phyloP scores from a whole-genome alignment of 2,888 invertebrate species.

The Drosophila pseudotalamancana region DNA sequence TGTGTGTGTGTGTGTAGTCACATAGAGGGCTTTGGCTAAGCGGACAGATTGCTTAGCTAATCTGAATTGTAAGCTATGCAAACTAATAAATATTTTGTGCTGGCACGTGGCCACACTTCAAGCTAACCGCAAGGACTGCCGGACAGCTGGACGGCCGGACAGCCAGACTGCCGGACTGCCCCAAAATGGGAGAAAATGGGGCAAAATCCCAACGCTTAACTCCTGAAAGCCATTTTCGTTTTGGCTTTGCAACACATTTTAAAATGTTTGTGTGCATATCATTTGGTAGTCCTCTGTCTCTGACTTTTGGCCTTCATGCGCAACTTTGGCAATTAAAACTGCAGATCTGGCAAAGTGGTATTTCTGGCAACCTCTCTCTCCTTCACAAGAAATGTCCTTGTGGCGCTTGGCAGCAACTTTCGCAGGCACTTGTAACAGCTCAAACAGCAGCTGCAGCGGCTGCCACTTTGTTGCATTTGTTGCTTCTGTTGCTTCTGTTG shows the following conservation, averaged over 20 bases:
- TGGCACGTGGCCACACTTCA: conserved; percentile 40
- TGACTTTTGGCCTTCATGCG: conserved; percentile 28
- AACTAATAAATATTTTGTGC: conserved; percentile 45
- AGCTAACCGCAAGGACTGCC: conserved; percentile 26
- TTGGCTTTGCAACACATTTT: conserved; percentile 5
- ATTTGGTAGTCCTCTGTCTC: conserved; percentile 46
- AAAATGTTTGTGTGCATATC: conserved; percentile 49
- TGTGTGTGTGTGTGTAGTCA: too few relatives aligned
- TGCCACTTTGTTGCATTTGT: conserved; percentile 27
- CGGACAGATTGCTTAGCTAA: conserved; percentile 9
- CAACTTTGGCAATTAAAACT: conserved; percentile 74
- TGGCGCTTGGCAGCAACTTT: conserved; percentile 13
- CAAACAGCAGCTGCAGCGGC: background rate
- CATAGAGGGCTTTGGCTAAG: conserved; percentile 1
- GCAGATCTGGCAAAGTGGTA: conserved; percentile 54
- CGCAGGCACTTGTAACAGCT: conserved; percentile 33
- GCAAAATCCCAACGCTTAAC: background rate
- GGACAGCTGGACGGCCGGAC: too few relatives aligned
- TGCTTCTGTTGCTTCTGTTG: conserved; percentile 1
- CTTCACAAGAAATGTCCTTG: background rate
- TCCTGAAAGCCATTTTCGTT: too few relatives aligned
- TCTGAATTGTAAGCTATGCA: conserved; percentile 22
- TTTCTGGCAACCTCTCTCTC: conserved; percentile 28
- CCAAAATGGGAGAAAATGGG: too few relatives aligned
- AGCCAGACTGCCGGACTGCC: too few relatives aligned